Evolutionary conservation across 1,140 invertebrate genomes (phyloP), one percentile per base, ranked within the genome.

Genomic region (Neoseiulus cucumeris): DNA sequence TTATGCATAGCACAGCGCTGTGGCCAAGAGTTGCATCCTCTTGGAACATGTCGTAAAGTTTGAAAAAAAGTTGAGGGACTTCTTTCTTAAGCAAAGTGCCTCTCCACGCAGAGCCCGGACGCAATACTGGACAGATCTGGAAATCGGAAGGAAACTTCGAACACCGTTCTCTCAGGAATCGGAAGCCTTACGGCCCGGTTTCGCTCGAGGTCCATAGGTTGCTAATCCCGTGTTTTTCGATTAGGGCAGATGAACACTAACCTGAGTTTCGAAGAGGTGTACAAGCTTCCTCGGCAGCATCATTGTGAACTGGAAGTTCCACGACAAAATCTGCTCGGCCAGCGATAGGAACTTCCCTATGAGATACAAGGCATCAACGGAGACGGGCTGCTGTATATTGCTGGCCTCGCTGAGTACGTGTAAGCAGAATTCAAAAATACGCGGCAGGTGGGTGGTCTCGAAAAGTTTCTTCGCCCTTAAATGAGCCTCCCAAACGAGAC

Each of bases 401-500:
- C 79, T 74, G 33, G 84, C 73, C 73, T 82, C 80, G 69, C 75
- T 73, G 7, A 85, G 72, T 22, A 81, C 79, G 74, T 78, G 74
- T 1, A 83, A 72, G 68, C 80, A 80, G 73, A 84, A 83, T 71
- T 82, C 79, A 74, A 91, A 89, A 71, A 91, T 89, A 68, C 82
- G 80, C 70, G 84, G 85, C 66, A 92, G 76, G 74, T 89, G 85
- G 66, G 79, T 80, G 33, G 77, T 75, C 79, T 92, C 87, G 81
- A 92, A 92, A 44, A 85, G 80, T 71, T 83, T 84, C 74, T 91
- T 92, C 28, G 86, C 83, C 72, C 82, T 82, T 69, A 85, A 84
- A 75, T 91, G 87, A n/a, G 84, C 81, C 76, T 89, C 87, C 85
- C 85, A 91, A 17, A 87, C 84, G 44, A 92, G 74, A 9, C 87